Percentiles rank a stretch among this genome's conserved stretches.
Conservation (phyloP, 2,888 invertebrate species). For the Sphaerophoria taeniata region DNA sequence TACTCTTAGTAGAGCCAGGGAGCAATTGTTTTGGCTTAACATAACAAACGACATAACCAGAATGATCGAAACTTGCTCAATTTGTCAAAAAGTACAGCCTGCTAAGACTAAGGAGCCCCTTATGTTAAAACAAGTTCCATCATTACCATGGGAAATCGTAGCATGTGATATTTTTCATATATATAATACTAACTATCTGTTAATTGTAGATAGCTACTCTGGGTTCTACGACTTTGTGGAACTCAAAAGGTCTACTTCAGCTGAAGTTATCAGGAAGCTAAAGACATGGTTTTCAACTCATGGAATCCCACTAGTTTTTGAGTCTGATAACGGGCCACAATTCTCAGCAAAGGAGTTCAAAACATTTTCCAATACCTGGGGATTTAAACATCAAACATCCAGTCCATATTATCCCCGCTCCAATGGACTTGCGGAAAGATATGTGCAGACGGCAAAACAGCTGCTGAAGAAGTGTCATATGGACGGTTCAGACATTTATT, state of each 20-base stretch:
- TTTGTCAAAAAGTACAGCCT: slow-evolving; percentile 7
- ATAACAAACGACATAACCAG: neutral
- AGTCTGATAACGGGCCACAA: slow-evolving; percentile 7
- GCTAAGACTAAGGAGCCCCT: slow-evolving; percentile 1
- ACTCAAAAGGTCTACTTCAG: slow-evolving; percentile 16
- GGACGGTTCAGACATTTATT: slow-evolving; percentile 15
- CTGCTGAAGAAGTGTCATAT: neutral
- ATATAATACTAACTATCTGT: slow-evolving; percentile 8
- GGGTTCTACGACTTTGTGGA: slow-evolving; percentile 6
- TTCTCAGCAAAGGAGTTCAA: slow-evolving; percentile 15
- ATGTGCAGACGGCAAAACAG: slow-evolving; percentile 11
- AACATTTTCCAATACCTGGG: neutral
- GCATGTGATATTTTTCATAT: slow-evolving; percentile 16
- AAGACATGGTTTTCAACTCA: slow-evolving; percentile 9
- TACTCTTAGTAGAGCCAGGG: slow-evolving; percentile 54
- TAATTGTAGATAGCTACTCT: slow-evolving; percentile 11
- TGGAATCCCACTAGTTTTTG: neutral
- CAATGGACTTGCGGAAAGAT: slow-evolving; percentile 10
- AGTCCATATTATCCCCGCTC: slow-evolving; percentile 23
- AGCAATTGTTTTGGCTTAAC: slow-evolving; percentile 59
- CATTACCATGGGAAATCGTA: slow-evolving; percentile 45
- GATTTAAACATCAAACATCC: slow-evolving; percentile 9
- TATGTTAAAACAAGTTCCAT: slow-evolving; percentile 10
- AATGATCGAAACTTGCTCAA: slow-evolving; percentile 20
- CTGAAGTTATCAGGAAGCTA: neutral